Percentiles rank a stretch among this genome's conserved stretches.
Conservation (phyloP, 2,113 vertebrate genomes). For the Dasyprocta punctata region DNA sequence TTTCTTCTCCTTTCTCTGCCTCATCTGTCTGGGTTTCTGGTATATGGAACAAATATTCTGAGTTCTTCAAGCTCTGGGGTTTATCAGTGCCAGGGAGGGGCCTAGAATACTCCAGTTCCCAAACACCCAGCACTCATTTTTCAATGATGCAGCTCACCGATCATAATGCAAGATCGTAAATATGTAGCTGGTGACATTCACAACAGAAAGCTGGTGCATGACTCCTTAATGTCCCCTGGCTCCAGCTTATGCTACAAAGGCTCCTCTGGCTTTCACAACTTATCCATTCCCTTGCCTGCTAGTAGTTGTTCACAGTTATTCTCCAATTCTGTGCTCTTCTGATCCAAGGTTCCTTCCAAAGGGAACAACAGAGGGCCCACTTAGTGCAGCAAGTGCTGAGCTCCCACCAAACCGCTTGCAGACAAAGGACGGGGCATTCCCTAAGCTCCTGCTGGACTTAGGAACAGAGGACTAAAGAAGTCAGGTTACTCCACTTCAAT, state of each 20-base stretch:
- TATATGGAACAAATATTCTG: background rate
- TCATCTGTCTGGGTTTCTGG: background rate
- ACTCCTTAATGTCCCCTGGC: fast-evolving
- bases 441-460: background rate
- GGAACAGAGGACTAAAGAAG: background rate
- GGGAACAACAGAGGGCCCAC: background rate
- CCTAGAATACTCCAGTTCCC: background rate
- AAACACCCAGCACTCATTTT: background rate
- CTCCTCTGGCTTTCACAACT: background rate
- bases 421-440: background rate
- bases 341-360: background rate
- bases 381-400: background rate
- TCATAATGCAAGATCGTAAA: background rate
- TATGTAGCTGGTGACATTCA: background rate
- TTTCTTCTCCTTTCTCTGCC: background rate
- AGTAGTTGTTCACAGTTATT: too few species aligned
- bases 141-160: background rate
- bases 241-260: background rate
- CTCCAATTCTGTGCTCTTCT: background rate
- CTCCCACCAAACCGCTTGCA: fast-evolving
- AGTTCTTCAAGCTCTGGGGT: background rate
- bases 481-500: background rate
- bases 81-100: too few species aligned
- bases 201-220: fast-evolving
- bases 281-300: background rate